phyloP scores from a whole-genome alignment of 2,797 vertebrate genomes.

The Pantherophis vulpinus region DNA sequence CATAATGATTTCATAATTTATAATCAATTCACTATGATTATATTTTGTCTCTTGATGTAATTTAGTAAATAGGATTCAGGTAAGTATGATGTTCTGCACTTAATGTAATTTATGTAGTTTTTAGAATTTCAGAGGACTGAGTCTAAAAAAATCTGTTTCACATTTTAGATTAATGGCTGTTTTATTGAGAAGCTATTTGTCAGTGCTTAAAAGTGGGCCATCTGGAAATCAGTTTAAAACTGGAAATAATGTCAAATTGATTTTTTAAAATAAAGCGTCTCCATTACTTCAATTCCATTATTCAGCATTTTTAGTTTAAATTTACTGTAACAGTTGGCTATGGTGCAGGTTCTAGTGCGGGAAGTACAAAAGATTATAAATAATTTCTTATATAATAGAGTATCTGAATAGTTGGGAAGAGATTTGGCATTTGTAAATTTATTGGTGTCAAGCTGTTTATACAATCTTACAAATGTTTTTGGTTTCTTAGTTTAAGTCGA shows the following conservation, averaged over 20 bases:
- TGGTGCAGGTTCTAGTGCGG: constrained; percentile 18
- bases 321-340: constrained; percentile 21
- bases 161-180: constrained; percentile 39
- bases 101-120: constrained; percentile 53
- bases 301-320: constrained; percentile 31
- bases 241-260: constrained; percentile 30
- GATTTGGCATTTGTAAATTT: constrained; percentile 10
- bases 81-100: constrained; percentile 53
- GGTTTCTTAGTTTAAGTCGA: background rate
- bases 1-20: constrained; percentile 68
- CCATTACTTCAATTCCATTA: constrained; percentile 25
- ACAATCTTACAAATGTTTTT: background rate
- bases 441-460: constrained; percentile 18
- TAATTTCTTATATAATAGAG: constrained; percentile 17
- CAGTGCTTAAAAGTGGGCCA: constrained; percentile 29
- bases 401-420: background rate
- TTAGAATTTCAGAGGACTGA: constrained; percentile 36
- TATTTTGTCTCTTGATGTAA: constrained; percentile 68
- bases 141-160: constrained; percentile 37
- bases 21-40: constrained; percentile 69
- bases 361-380: constrained; percentile 19
- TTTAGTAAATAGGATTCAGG: constrained; percentile 61
- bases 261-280: constrained; percentile 5
- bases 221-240: constrained; percentile 30
- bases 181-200: constrained; percentile 39